Base-by-base conservation (phyloP, 1,140 invertebrate species). In the Melipona quadrifasciata region DNA sequence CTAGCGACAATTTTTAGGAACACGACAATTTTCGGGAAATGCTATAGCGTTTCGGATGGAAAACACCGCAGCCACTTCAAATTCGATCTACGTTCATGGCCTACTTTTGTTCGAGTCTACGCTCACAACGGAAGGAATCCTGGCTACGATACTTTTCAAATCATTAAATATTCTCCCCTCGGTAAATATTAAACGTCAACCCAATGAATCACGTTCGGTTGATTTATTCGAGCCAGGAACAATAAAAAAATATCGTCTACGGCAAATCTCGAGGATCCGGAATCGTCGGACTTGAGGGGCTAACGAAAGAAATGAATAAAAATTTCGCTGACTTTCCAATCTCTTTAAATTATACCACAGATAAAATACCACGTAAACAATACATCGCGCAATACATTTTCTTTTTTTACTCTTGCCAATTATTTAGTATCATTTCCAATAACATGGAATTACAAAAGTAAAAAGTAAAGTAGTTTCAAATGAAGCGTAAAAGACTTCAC, bases 1-100 rank as follows among this genome's bases (percentile, higher is more conserved):
- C n/a, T 24, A 4, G 6, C 2, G 19, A 12, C 1, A 16, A 24
- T n/a, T 6, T 21, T 58, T 39, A 5, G 1, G 27, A 10, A 11
- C 2, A n/a, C 12, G 21, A 34, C 10, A 34, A 39, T 39, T 51
- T 47, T 64, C 27, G 8, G 27, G 64, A 53, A 31, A 51, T 19
- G 19, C 21, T 14, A 12, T 6, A 24, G 14, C 24, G 3, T 34
- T 57, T 24, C 19, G 31, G 11, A 47, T 21, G 21, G 74, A n/a
- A 58, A 71, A 58, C 65, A 77, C 34, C 64, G 27, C 47, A 55
- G 19, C 27, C 39, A 70, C 64, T 83, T 83, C 81, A 83, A 83
- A 83, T 83, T 83, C 74, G 74, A 83, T 78, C 74, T 83, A 83
- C 81, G 65, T 78, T 78, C 65, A n/a, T 83, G 81, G 74, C 81